These are phyloP conservation scores for Rhysida immarginata DNA, from an alignment of 1,140 invertebrate species.

Conservation along the genomic window DNA sequence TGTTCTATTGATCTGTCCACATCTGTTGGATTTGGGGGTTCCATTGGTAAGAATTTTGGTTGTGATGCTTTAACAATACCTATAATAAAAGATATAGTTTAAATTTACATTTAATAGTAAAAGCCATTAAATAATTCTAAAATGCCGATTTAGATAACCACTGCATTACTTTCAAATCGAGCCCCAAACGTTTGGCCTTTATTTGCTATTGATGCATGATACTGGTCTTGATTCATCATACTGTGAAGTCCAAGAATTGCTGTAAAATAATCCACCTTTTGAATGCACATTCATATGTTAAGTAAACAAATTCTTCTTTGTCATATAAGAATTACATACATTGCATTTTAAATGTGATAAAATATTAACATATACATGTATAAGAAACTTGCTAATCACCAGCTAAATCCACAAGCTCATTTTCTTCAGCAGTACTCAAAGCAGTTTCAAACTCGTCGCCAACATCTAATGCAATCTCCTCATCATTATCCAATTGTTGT, in stretches of 20 bases:
- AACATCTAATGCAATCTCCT: conserved; percentile 80
- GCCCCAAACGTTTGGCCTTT: conserved; percentile 60
- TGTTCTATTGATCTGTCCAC: conserved; percentile 76
- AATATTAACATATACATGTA: too few relatives aligned
- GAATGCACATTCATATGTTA: too few relatives aligned
- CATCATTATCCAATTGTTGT: conserved; percentile 53
- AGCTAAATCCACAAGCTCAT: conserved; percentile 97
- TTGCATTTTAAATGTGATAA: too few relatives aligned
- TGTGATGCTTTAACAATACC: conserved; percentile 87
- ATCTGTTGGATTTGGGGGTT: conserved; percentile 88
- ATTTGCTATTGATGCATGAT: conserved; percentile 85
- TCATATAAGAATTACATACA: too few relatives aligned
- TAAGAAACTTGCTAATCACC: too few relatives aligned
- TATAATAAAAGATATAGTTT: conserved; percentile 13
- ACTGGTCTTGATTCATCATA: conserved; percentile 99
- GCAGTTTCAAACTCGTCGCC: conserved; percentile 93
- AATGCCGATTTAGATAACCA: too few relatives aligned
- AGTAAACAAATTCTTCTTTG: too few relatives aligned
- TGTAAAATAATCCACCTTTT: conserved; percentile 40
- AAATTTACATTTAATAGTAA: neutral
- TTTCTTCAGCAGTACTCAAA: conserved; percentile 76
- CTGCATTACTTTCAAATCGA: conserved; percentile 25
- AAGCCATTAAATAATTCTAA: too few relatives aligned
- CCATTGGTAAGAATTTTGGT: conserved; percentile 73
- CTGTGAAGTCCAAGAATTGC: conserved; percentile 98